phyloP scores from a whole-genome alignment of 2,113 vertebrate genomes.

The Bubalus kerabau region DNA sequence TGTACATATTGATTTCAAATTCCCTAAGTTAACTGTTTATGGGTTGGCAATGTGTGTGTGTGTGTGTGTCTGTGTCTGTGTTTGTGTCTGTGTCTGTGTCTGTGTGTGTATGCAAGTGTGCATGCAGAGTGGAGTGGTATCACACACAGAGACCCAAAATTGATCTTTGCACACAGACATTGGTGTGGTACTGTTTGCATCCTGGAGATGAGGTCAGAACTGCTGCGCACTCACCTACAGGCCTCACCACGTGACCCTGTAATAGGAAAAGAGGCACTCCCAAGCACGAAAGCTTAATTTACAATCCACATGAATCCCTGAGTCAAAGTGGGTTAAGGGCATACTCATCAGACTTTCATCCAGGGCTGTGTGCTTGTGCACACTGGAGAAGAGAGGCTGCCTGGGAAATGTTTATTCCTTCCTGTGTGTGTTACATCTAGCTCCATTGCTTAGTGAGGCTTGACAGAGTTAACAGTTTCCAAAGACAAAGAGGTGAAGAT shows the following conservation, averaged over 20 bases:
- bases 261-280: conserved; percentile 51
- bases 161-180: neutral
- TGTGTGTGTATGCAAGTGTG: neutral
- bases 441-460: conserved; percentile 37
- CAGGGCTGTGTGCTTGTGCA: neutral
- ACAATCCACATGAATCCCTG: conserved; percentile 31
- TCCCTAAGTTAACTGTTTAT: neutral
- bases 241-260: conserved; percentile 53
- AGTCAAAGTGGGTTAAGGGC: conserved; percentile 37
- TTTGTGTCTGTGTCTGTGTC: neutral
- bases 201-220: conserved; percentile 62
- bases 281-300: conserved; percentile 55
- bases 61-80: neutral
- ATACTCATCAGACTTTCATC: neutral
- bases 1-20: neutral
- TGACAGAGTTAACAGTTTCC: conserved; percentile 61
- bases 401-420: conserved; percentile 41
- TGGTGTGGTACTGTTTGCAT: conserved; percentile 29
- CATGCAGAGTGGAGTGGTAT: neutral
- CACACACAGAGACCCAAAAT: neutral
- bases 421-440: neutral
- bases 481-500: conserved; percentile 59
- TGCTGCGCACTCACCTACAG: conserved; percentile 36
- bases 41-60: neutral
- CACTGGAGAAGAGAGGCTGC: conserved; percentile 10